Evolutionary conservation across 1,140 invertebrate species (phyloP).

Genomic region (Aphaenogaster ashmeadi): DNA sequence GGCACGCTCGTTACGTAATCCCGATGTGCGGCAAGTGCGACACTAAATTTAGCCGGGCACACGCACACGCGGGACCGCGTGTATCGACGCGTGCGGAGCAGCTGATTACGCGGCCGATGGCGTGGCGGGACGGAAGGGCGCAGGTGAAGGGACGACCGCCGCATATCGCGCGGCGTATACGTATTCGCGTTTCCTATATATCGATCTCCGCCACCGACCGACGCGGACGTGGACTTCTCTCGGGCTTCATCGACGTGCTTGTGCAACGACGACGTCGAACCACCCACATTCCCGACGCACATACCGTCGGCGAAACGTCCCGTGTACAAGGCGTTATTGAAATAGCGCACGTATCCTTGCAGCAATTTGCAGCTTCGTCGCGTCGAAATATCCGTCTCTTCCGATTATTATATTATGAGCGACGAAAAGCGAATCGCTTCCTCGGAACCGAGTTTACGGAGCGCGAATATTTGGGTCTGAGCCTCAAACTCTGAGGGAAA

Average conservation of each 20-base stretch:
- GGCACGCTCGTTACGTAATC: slow-evolving; percentile 67
- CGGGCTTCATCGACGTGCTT: slow-evolving; percentile 58
- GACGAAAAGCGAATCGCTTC: background rate
- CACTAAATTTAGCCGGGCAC: slow-evolving; percentile 72
- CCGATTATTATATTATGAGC: background rate
- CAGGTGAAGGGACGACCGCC: background rate
- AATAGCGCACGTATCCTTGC: background rate
- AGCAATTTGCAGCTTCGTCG: background rate
- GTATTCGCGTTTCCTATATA: background rate
- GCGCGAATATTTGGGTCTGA: background rate
- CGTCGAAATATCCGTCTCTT: background rate
- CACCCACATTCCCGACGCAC: slow-evolving; percentile 58
- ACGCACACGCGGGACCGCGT: background rate
- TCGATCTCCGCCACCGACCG: slow-evolving; percentile 8
- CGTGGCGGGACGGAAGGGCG: background rate
- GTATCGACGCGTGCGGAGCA: slow-evolving; percentile 16
- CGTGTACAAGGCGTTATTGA: background rate
- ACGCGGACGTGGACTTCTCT: background rate
- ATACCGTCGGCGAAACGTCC: slow-evolving; percentile 6
- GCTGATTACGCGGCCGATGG: background rate
- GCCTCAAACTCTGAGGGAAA: no score
- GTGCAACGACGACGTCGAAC: slow-evolving; percentile 66
- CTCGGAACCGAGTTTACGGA: background rate
- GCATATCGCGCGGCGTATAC: background rate
- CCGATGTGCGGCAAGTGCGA: slow-evolving; percentile 61